Conservation (phyloP, 2,797 vertebrate genomes). For the Antrozous pallidus region DNA sequence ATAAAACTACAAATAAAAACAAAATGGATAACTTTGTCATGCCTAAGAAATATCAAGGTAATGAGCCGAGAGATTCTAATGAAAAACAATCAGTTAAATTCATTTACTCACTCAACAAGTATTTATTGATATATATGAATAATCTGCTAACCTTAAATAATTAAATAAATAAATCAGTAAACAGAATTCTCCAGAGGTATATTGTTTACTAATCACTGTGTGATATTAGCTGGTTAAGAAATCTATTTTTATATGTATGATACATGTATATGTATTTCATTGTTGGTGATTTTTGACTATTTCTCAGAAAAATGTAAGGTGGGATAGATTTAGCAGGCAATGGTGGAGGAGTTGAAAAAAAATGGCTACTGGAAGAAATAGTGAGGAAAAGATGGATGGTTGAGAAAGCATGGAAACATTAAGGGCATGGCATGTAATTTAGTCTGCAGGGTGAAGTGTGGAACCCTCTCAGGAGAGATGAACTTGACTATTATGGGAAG, state of each 20-base stretch:
- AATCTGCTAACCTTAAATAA: slow-evolving; percentile 64
- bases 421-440: neutral
- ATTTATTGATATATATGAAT: slow-evolving; percentile 64
- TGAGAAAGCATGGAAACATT: neutral
- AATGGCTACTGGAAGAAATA: neutral
- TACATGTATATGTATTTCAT: neutral
- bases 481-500: neutral
- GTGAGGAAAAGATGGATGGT: neutral
- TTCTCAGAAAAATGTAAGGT: slow-evolving; percentile 23
- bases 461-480: neutral
- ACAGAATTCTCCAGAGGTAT: slow-evolving; percentile 38
- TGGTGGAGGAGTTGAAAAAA: neutral
- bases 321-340: neutral
- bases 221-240: slow-evolving; percentile 44
- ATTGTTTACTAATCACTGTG: slow-evolving; percentile 8
- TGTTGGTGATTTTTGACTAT: neutral
- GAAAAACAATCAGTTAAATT: slow-evolving; percentile 73
- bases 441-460: neutral
- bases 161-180: slow-evolving; percentile 73
- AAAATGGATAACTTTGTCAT: slow-evolving; percentile 58
- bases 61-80: slow-evolving; percentile 62
- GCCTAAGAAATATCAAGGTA: slow-evolving; percentile 57
- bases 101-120: slow-evolving; percentile 64
- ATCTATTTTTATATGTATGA: slow-evolving; percentile 29
- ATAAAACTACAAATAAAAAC: slow-evolving; percentile 53